Evolutionary conservation across 1,140 invertebrate species (phyloP), one percentile per base, ranked within the genome.

Genomic region (Nasonia giraulti): DNA sequence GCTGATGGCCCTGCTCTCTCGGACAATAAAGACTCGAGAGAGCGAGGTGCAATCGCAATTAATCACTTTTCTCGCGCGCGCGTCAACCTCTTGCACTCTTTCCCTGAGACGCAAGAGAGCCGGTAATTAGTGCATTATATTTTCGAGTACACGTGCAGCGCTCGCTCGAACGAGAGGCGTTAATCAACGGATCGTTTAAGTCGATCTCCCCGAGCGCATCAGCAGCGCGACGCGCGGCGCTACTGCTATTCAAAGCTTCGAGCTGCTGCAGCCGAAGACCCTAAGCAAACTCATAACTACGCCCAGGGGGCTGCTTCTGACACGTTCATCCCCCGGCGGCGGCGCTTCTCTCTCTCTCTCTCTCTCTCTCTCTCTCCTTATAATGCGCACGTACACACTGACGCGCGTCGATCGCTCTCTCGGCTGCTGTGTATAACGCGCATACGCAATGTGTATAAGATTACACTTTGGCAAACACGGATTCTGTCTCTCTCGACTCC

Each of bases 281-380:
- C 89, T 90, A 88, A 89, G 89, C 88, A 89, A 92, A 90, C 91
- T 92, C 90, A 91, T 92, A 92, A 92, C 91, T 92, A 91, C 91
- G 90, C 91, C 89, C 90, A 85, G 86, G 91, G 90, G 91, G 89
- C 91, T 93, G 92, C 85, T 92, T 89, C 88, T 93, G 92, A 93
- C 92, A 92, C 91, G 89, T 92, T 91, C 90, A 91, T 92, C 91
- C 91, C 87, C 90, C 89, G 85, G 85, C 89, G 0, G 3, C 4
- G 88, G 68, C 89, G 88, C 69, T 68, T 76, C 75, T 47, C 27
- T 27, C 27, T 27, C 27, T 27, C 27, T 27, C 27, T 27, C 27
- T 27, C 27, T 27, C 27, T 27, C 27, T 27, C 27, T 27, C 27
- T 27, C 27, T 27, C 80, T 82, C 75, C 75, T 73, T 71, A 76